Base-by-base conservation (phyloP, 92 coral and sea anemone species). In the Ricordea florida region DNA sequence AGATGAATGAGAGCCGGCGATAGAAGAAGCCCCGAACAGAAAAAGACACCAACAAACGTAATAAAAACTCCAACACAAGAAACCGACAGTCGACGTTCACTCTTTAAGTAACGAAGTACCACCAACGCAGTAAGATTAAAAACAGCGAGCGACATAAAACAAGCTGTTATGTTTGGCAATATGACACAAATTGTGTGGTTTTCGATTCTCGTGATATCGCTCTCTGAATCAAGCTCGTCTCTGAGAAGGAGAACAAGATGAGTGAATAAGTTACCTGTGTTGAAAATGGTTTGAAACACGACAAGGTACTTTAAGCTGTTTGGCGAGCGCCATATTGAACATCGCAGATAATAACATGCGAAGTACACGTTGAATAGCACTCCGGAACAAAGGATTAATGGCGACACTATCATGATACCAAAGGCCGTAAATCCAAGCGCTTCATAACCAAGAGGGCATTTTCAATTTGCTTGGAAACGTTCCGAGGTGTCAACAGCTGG, bases 121-220 rank as follows among this genome's bases (percentile, higher is more conserved):
- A 51, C 50, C 50, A 69, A 52, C 0, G 63, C 63, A 16, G 76
- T 69, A 20, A 69, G 76, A 63, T 69, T 69, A 23, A 69, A 69
- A 62, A 69, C 76, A 20, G 76, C 50, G 0, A 69, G 2, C 43
- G 76, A 69, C 63, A 52, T 69, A 6, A 69, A 69, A 35, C 62
- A 52, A 10, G 76, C 76, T 17, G 76, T 69, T 62, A 69, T 69
- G n/a, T 69, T 69, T 15, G 76, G 76, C 7, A 69, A 28, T 31
- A 52, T 51, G 34, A 50, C 76, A 13, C 76, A 69, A 25, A 69
- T 52, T n/a, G 76, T 36, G 49, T 51, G 76, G 57, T 69, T 50
- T 11, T 24, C 63, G n/a, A 31, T 11, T 46, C 72, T 21, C 3
- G 76, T 38, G 18, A 50, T 35, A 17, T 51, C 63, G 47, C 38